Evolutionary conservation across 2,888 invertebrate species (phyloP), one percentile per base, ranked within the genome.

Genomic region (Pseudococcus longispinus): DNA sequence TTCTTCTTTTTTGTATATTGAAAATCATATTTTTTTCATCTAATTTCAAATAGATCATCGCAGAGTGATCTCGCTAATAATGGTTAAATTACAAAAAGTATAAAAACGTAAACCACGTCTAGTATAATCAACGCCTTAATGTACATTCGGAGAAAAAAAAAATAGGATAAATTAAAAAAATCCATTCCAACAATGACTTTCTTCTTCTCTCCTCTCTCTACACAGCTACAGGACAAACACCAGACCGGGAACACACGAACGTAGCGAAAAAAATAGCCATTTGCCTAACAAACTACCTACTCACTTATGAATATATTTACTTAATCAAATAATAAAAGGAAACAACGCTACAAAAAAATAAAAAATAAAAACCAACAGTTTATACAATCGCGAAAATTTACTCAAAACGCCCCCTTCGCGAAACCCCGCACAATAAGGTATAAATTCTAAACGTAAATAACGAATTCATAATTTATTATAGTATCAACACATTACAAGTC

Each of bases 391-490:
- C 5, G 37, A 46, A 18, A 60, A 20, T 6, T 8, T 20, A 8
- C 11, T 9, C 23, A 60, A 32, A 70, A 70, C 15, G 15, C 29
- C 29, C 29, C 70, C 23, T 3, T 13, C 29, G 29, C 29, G 65
- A 2, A 65, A 20, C n/a, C 2, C 26, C n/a, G n/a, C 9, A n/a
- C n/a, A n/a, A 65, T 9, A 60, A 60, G 6, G 20, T 20, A 23
- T 60, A 60, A 60, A 60, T 23, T 60, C 29, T 80, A 42, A 80
- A 80, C 77, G 20, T 80, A 80, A 80, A 80, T 80, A 80, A 80
- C 77, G 77, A 80, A 42, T 80, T 80, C 29, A 80, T 80, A 80
- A 42, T 80, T 80, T 80, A 80, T 80, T 80, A 80, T 80, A 65
- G 2, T 20, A 37, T 80, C 77, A 80, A 80, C 77, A 80, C 77